Base-by-base conservation (phyloP, 2,797 vertebrate genomes). In the Perdix hodgsoniae region DNA sequence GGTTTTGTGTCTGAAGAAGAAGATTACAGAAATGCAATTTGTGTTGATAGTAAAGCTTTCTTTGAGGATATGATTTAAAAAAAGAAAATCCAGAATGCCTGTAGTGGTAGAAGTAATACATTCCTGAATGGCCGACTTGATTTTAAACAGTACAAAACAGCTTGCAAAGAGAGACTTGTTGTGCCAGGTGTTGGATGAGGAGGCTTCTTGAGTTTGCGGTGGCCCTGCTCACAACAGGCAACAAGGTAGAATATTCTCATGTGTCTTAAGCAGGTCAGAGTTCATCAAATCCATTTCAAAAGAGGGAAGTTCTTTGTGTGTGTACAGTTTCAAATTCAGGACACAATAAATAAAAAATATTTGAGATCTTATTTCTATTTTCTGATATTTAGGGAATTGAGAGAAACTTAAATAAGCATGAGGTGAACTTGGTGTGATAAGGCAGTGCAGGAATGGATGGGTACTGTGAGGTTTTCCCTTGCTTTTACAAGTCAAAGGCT, bases 251-350 rank as follows among this genome's bases (percentile, higher is more conserved):
- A 64, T 29, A 57, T 90, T 19, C 49, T 72, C 27, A 1, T 0
- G 1, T 44, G 18, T 35, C 42, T 50, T 35, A 5, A 47, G 22
- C 49, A 40, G n/a, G 19, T 74, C 14, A 0, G 9, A 78, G 17
- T n/a, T 81, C 37, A 6, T 26, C 11, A 50, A 69, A 4, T 67
- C 9, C 14, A 17, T 40, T 47, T 84, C 37, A 50, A 49, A 83
- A 47, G 14, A 77, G 24, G 21, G 6, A 3, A 88, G 66, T 83
- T 91, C 23, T 21, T 14, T 44, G 13, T 23, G 3, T 21, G 2
- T 40, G 31, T 3, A 13, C 45, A 42, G 7, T 79, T 63, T 73
- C 45, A 93, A 72, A 61, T 40, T 74, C 24, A 24, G 23, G 60
- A 52, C 52, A 26, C 54, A 74, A 76, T 12, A 78, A 76, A 69